A percentile compares a stretch with the other conserved stretches of the same genome.
Evolutionary conservation across 1,140 invertebrate genomes (phyloP).

Genomic region (Cydia pomonella): DNA sequence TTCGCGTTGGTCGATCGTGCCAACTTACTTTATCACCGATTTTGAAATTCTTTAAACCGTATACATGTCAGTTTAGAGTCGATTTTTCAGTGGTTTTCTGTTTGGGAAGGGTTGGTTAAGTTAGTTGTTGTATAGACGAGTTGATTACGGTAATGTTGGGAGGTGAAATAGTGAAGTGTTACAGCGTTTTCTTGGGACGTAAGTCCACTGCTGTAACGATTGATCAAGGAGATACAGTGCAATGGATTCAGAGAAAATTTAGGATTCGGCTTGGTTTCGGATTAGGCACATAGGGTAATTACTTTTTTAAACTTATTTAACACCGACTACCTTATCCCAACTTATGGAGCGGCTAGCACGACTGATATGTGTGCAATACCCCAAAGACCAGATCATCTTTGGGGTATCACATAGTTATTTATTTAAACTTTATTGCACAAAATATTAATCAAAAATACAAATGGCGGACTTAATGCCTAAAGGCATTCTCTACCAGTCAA

Average conservation of each 20-base stretch:
- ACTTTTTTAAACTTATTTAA: neutral
- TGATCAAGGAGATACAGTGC: constrained; percentile 15
- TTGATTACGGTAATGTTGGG: constrained; percentile 67
- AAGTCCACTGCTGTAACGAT: constrained; percentile 12
- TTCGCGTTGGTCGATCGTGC: constrained; percentile 34
- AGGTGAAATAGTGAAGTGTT: constrained; percentile 58
- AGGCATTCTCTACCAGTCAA: too few relatives aligned
- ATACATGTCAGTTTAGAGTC: neutral
- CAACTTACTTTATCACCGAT: constrained; percentile 39
- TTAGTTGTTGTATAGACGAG: constrained; percentile 41
- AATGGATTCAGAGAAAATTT: neutral
- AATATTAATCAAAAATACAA: too few relatives aligned
- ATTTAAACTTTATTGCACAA: too few relatives aligned
- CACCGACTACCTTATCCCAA: neutral
- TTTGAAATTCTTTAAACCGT: neutral
- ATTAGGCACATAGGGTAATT: neutral
- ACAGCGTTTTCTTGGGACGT: constrained; percentile 25
- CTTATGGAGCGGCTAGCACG: too few relatives aligned
- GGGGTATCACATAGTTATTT: too few relatives aligned
- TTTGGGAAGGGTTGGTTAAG: neutral
- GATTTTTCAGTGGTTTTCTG: neutral
- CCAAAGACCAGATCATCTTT: too few relatives aligned
- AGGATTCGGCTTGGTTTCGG: neutral
- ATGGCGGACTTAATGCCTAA: too few relatives aligned
- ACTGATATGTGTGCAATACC: too few relatives aligned